Evolutionary conservation across 64 coral and sea anemone genomes (phyloP).

Genomic region (Dendronephthya gigantea): DNA sequence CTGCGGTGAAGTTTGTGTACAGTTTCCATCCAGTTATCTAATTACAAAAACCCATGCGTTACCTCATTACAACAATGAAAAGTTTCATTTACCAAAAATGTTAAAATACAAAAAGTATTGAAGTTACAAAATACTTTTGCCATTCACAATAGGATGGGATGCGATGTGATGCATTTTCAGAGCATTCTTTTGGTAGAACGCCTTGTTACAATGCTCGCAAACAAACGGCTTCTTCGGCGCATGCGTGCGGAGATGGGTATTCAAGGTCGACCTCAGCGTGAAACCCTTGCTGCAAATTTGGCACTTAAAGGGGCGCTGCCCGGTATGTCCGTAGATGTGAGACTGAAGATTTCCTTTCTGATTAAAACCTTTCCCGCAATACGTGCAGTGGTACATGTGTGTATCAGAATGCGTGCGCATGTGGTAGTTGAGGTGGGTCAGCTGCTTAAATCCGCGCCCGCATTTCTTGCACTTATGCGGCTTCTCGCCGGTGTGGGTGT

Average conservation of each 20-base stretch:
- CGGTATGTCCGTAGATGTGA: conserved; percentile 8
- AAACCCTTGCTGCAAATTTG: neutral
- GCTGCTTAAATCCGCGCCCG: conserved; percentile 12
- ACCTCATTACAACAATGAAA: too few relatives aligned
- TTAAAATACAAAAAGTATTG: neutral
- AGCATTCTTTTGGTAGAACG: neutral
- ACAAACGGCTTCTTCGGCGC: neutral
- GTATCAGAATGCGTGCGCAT: conserved; percentile 21
- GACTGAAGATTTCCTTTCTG: conserved; percentile 6
- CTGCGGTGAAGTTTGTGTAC: too few relatives aligned
- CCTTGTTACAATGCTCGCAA: neutral
- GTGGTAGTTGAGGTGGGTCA: conserved; percentile 13
- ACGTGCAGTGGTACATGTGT: conserved; percentile 8
- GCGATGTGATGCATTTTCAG: conserved; percentile 14
- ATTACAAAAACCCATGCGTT: too few relatives aligned
- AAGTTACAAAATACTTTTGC: conserved; percentile 14
- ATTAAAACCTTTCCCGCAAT: conserved; percentile 3
- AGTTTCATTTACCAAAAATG: neutral
- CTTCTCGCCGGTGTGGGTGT: neutral
- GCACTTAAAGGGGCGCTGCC: conserved; percentile 8
- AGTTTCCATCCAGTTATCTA: too few relatives aligned
- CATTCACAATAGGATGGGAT: neutral
- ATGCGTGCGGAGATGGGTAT: neutral
- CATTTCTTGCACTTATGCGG: conserved; percentile 10
- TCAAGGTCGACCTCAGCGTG: neutral